Evolutionary conservation across 30 jellyfish, hydroid and myxozoan genomes (phyloP), one percentile per base, ranked within the genome.

Genomic region (Aurelia sp.): DNA sequence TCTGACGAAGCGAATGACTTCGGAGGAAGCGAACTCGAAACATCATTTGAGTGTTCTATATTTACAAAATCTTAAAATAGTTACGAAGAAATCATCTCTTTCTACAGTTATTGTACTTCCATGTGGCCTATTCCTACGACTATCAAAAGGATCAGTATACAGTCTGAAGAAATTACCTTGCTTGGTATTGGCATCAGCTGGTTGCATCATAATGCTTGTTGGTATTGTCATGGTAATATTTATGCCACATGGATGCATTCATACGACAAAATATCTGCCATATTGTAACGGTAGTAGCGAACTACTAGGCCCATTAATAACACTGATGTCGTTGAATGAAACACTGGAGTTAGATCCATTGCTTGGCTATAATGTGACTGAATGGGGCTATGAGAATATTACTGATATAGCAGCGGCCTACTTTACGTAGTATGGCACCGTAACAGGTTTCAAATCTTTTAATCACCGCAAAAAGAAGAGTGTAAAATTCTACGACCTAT

Each of bases 201-300:
- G 97, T 47, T 57, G 82, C 47, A 69, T 89, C 18, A 61, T 88
- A 40, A 52, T 79, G 66, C 52, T 88, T 22, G 72, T 74, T 61
- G 98, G 98, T 62, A 69, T 78, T 8, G 91, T 81, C 47, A 79
- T 88, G 85, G 90, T 66, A 17, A 57, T 89, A 3, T 83, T 80
- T 70, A 77, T 73, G 81, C 90, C 87, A 21, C 97, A 75, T 61
- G 78, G 95, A 18, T 93, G 98, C 80, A 88, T 93, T 12, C 98
- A 89, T 61, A 80, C 88, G 4, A 79, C 96, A 20, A 76, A 72
- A 57, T 74, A 81, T 79, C 80, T 86, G 19, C 97, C 97, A 13
- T 93, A 93, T 77, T 93, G 98, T 79, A 93, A 93, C 44, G 98
- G 98, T 4, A 82, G 97, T 63, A 93, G 90, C 52, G 98, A 93